These are phyloP conservation scores for Homarus americanus DNA, from an alignment of 1,140 invertebrate species.

Conservation along the genomic window DNA sequence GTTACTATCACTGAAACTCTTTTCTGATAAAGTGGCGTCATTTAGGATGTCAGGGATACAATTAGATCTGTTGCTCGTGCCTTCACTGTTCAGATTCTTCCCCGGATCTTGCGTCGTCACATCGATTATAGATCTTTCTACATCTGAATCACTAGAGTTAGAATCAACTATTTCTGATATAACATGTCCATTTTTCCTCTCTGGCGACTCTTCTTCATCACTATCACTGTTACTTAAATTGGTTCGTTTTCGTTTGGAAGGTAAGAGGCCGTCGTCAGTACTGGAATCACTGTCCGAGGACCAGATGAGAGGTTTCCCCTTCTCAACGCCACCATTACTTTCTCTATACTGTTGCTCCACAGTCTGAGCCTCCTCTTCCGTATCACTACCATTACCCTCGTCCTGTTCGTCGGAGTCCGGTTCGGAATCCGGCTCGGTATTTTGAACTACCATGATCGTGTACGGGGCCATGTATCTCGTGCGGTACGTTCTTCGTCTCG, in stretches of 20 bases:
- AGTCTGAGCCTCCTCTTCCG: constrained; percentile 35
- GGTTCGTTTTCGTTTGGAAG: constrained; percentile 46
- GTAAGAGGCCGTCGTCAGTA: constrained; percentile 24
- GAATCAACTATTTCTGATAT: constrained; percentile 66
- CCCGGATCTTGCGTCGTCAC: not conserved
- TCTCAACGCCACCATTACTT: constrained; percentile 11
- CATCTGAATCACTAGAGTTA: constrained; percentile 52
- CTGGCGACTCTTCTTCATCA: constrained; percentile 32
- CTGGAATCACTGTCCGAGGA: constrained; percentile 56
- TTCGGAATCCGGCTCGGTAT: constrained; percentile 51
- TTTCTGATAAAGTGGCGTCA: constrained; percentile 54
- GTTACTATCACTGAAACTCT: constrained; percentile 53
- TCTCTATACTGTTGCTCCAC: constrained; percentile 18
- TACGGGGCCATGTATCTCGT: constrained; percentile 62
- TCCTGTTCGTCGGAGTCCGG: constrained; percentile 57
- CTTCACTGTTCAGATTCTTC: constrained; percentile 57
- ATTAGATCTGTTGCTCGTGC: constrained; percentile 40
- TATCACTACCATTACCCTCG: constrained; percentile 43
- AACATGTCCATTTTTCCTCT: constrained; percentile 53
- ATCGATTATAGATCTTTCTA: constrained; percentile 40
- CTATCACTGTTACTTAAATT: constrained; percentile 59
- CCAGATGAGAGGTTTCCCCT: constrained; percentile 48
- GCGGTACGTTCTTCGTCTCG: constrained; percentile 18
- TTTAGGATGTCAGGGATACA: constrained; percentile 54
- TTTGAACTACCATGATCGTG: constrained; percentile 62